Evolutionary conservation across 2,797 vertebrate genomes (phyloP).

Genomic region (Sebastolobus alascanus): DNA sequence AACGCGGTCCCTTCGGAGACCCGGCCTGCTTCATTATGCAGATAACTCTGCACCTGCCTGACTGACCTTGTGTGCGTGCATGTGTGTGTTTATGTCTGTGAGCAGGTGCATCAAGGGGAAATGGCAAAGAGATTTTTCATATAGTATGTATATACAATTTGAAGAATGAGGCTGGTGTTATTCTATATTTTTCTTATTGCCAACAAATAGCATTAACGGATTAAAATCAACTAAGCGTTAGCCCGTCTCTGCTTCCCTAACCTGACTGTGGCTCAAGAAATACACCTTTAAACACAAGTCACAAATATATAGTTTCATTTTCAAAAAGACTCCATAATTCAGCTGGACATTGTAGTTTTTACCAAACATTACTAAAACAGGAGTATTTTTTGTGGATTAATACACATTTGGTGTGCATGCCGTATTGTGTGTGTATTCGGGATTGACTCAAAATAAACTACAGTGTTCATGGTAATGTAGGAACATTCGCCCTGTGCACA

Average conservation of each 20-base stretch:
- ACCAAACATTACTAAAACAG: background rate
- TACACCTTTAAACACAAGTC: background rate
- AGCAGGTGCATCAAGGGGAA: constrained; percentile 68
- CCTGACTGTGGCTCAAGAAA: background rate
- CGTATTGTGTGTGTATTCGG: background rate
- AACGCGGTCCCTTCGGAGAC: constrained; percentile 92
- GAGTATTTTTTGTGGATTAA: constrained; percentile 4
- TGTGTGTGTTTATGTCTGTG: constrained; percentile 66
- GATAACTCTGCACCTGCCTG: constrained; percentile 94
- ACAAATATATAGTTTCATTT: background rate
- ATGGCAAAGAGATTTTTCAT: constrained; percentile 24
- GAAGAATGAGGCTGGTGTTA: constrained; percentile 2
- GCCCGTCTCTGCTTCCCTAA: background rate
- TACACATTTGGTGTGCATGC: background rate
- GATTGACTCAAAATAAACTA: background rate
- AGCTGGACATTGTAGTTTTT: background rate
- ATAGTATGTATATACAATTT: constrained; percentile 25
- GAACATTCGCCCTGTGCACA: background rate
- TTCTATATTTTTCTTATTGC: background rate
- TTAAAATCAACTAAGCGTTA: background rate
- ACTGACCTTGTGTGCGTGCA: constrained; percentile 80
- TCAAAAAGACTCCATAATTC: background rate
- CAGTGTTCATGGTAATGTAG: background rate
- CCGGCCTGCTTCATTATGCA: constrained; percentile 96
- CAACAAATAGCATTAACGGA: background rate